phyloP scores from a whole-genome alignment of 2,113 vertebrate genomes.

The Nansenia antarctica region DNA sequence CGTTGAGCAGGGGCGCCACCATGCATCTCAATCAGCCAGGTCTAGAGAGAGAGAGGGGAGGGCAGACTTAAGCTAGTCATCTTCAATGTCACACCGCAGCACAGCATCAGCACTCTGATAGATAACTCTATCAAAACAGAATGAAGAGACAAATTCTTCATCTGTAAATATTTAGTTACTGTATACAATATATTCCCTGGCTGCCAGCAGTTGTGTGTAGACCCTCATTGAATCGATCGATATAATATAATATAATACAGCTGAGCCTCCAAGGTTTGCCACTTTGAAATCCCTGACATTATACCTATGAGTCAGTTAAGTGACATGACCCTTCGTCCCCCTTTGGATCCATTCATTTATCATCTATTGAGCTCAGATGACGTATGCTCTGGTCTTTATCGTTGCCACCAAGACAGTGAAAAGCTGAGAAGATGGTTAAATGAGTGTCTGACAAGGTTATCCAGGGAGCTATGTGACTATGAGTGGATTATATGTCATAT shows the following conservation, averaged over 20 bases:
- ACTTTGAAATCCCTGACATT: too few species aligned
- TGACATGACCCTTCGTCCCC: not conserved
- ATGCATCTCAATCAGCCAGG: not conserved
- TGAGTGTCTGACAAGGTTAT: not conserved
- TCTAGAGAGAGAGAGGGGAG: not conserved
- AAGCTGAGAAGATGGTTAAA: not conserved
- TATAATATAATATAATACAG: too few species aligned
- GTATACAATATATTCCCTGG: too few species aligned
- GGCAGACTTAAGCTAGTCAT: not conserved
- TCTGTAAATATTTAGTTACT: too few species aligned
- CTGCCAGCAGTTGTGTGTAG: too few species aligned
- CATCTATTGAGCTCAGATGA: not conserved
- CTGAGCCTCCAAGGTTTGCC: too few species aligned
- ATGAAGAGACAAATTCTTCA: too few species aligned
- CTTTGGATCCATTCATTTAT: not conserved
- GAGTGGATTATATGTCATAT: not conserved
- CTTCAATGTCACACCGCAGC: not conserved
- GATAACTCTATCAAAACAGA: too few species aligned
- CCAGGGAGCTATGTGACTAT: not conserved
- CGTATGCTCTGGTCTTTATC: not conserved
- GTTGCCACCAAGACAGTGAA: not conserved
- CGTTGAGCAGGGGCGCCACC: not conserved
- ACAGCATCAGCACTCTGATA: not conserved
- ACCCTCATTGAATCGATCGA: too few species aligned
- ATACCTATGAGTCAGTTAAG: too few species aligned